A percentile compares a stretch with the other conserved stretches of the same genome.
Conservation (phyloP, 2,113 vertebrate genomes). For the Chaetura pelagica region DNA sequence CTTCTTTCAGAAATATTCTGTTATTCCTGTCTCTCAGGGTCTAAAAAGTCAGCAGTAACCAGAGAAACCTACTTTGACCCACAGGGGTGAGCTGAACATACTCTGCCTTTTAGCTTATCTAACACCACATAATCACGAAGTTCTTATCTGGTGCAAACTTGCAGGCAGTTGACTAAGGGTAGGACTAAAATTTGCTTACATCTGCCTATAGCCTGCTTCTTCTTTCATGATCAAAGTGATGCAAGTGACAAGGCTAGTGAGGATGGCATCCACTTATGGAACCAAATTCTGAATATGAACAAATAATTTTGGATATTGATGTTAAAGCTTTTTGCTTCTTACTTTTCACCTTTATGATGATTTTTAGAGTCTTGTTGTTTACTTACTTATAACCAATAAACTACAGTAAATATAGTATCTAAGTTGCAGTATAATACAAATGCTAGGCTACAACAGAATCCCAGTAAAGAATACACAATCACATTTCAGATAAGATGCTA, state of each 20-base stretch:
- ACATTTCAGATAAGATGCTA: neutral
- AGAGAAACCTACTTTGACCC: neutral
- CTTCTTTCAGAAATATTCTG: neutral
- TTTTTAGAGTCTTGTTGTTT: neutral
- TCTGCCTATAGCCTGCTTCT: neutral
- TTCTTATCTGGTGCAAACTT: neutral
- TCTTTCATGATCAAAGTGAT: neutral
- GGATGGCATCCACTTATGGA: neutral
- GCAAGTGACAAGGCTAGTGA: neutral
- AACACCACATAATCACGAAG: neutral
- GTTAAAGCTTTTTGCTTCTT: neutral
- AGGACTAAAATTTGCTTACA: neutral
- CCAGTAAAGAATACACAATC: neutral
- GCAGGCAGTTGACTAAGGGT: neutral
- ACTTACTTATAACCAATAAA: neutral
- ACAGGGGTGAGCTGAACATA: neutral
- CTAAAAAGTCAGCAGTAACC: neutral
- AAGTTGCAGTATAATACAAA: neutral
- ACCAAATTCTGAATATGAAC: neutral
- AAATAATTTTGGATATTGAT: neutral
- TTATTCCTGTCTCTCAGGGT: neutral
- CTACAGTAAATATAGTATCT: neutral
- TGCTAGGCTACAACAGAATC: neutral
- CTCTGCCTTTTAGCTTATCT: neutral
- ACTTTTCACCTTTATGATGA: neutral